Conservation (phyloP, 2,113 vertebrate genomes). For the Gallinago paraguaiae region DNA sequence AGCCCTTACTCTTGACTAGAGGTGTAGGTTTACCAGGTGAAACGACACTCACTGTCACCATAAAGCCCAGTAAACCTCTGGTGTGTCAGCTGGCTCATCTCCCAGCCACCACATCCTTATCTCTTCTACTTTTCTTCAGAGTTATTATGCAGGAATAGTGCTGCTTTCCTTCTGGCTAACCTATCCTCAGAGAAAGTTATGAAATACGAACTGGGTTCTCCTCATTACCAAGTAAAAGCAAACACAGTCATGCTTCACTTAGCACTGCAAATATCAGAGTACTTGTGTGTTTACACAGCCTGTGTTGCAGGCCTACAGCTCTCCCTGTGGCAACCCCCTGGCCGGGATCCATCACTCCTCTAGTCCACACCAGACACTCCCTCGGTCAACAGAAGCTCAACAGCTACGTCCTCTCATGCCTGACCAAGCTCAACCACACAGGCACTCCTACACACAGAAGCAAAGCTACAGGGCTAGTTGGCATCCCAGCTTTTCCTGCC, state of each 20-base stretch:
- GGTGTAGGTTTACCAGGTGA: not conserved
- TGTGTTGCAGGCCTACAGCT: not conserved
- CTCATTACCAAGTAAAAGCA: not conserved
- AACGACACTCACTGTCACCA: not conserved
- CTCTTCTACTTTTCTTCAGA: not conserved
- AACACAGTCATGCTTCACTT: not conserved
- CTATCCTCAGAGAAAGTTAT: not conserved
- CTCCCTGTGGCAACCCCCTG: not conserved
- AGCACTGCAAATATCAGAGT: not conserved
- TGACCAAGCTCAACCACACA: not conserved
- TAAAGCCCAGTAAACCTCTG: not conserved
- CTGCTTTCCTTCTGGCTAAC: not conserved
- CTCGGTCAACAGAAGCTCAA: not conserved
- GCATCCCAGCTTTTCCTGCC: not conserved
- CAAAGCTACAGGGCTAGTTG: not conserved
- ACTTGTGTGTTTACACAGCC: not conserved
- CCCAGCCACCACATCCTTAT: not conserved
- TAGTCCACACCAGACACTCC: not conserved
- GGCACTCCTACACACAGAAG: not conserved
- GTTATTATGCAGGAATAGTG: not conserved
- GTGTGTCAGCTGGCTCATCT: not conserved
- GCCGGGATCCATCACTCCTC: not conserved
- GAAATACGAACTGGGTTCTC: not conserved
- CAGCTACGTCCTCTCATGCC: not conserved
- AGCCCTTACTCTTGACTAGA: not conserved